phyloP scores from a whole-genome alignment of 1,140 invertebrate species.

The Drosophila micromelanica region DNA sequence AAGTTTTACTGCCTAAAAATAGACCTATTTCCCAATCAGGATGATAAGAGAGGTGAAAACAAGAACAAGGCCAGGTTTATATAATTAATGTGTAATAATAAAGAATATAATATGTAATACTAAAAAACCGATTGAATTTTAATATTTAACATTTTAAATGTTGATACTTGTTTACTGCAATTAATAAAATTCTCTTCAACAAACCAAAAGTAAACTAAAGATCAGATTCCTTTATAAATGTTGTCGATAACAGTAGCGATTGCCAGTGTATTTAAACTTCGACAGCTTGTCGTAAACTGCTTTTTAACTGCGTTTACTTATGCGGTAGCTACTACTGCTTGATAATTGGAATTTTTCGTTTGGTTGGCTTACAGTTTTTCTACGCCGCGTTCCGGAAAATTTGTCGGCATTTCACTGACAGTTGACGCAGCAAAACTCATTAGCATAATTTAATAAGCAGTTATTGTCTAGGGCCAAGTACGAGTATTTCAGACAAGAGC shows the following conservation, averaged over 20 bases:
- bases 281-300: slow-evolving; percentile 8
- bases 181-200: no score
- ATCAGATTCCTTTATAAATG: background rate
- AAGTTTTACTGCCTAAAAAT: no score
- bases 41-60: no score
- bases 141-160: no score
- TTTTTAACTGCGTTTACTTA: slow-evolving; percentile 26
- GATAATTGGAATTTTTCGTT: slow-evolving; percentile 74
- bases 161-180: no score
- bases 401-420: slow-evolving; percentile 48
- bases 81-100: no score
- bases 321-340: slow-evolving; percentile 5
- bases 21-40: no score
- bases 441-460: slow-evolving; percentile 82
- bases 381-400: slow-evolving; percentile 4
- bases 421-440: slow-evolving; percentile 65
- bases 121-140: no score
- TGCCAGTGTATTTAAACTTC: slow-evolving; percentile 7
- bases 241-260: background rate
- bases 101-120: no score
- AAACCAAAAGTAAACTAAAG: no score
- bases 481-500: slow-evolving; percentile 27
- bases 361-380: slow-evolving; percentile 25
- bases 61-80: no score
- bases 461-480: slow-evolving; percentile 52